A percentile compares a stretch with the other conserved stretches of the same genome.
Evolutionary conservation across 2,113 vertebrate genomes (phyloP).

Genomic region (Ornithorhynchus anatinus): DNA sequence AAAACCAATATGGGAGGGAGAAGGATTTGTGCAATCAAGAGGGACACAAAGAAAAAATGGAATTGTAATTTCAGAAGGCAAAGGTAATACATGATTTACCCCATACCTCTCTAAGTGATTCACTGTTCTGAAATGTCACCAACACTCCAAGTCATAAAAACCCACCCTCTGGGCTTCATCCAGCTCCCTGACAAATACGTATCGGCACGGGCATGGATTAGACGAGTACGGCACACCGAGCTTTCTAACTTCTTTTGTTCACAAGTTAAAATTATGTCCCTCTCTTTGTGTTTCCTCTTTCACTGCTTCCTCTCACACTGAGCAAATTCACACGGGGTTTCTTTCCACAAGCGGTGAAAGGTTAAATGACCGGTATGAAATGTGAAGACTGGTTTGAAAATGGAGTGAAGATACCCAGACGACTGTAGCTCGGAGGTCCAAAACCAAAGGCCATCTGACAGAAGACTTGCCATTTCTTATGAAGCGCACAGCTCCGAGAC

Average conservation of each 20-base stretch:
- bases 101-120: not conserved
- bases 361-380: too few relatives aligned
- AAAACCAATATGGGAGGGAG: not conserved
- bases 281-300: not conserved
- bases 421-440: too few relatives aligned
- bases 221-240: not conserved
- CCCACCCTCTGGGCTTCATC: not conserved
- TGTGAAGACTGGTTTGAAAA: too few relatives aligned
- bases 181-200: not conserved
- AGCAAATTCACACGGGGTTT: not conserved
- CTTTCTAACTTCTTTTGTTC: constrained; percentile 20
- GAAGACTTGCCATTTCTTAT: too few relatives aligned
- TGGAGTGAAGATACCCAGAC: too few relatives aligned
- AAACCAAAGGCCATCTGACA: too few relatives aligned
- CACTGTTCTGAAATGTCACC: not conserved
- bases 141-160: not conserved
- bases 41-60: not conserved
- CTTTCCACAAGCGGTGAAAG: not conserved
- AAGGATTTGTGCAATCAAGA: too few relatives aligned
- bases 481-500: too few relatives aligned
- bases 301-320: constrained; percentile 8
- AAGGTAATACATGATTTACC: not conserved
- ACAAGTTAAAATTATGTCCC: constrained; percentile 15
- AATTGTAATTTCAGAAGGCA: not conserved
- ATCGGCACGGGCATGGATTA: constrained; percentile 35